Conservation (phyloP, 2,888 invertebrate species). For the Aelia acuminata region DNA sequence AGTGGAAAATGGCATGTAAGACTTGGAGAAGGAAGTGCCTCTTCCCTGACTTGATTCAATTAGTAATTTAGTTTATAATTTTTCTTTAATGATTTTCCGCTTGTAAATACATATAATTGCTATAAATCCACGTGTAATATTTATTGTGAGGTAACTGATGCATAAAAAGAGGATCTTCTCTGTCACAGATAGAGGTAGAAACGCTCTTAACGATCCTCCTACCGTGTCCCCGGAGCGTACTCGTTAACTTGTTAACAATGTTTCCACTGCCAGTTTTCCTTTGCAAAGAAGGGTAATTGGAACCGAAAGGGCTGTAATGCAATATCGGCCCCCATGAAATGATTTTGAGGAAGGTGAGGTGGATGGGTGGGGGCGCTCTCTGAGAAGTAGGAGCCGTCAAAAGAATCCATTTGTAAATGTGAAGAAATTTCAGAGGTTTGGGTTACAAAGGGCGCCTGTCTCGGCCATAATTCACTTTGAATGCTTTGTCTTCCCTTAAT, state of each 20-base stretch:
- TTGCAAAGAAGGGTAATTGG: neutral
- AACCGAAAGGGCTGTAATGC: neutral
- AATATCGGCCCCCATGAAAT: neutral
- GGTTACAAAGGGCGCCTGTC: slow-evolving; percentile 4
- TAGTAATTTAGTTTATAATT: too few relatives aligned
- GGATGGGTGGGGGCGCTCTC: neutral
- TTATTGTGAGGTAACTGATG: too few relatives aligned
- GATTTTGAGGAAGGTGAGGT: too few relatives aligned
- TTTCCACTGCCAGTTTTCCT: slow-evolving; percentile 3
- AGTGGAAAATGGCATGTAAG: too few relatives aligned
- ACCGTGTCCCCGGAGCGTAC: neutral
- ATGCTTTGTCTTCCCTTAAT: slow-evolving; percentile 37
- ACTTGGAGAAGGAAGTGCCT: too few relatives aligned
- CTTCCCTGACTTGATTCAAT: too few relatives aligned
- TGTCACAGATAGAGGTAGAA: neutral
- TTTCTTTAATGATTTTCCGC: too few relatives aligned
- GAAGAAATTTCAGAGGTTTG: slow-evolving; percentile 20
- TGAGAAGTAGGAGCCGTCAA: slow-evolving; percentile 23
- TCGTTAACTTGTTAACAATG: slow-evolving; percentile 4
- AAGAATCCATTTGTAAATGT: slow-evolving; percentile 38
- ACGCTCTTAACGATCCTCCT: neutral
- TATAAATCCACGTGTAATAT: too few relatives aligned
- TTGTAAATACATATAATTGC: too few relatives aligned
- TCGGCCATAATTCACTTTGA: slow-evolving; percentile 24
- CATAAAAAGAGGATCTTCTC: neutral